Percentiles rank a stretch among this genome's conserved stretches.
These are phyloP conservation scores for Lampris megalopsis DNA, from an alignment of 2,113 vertebrate genomes.

Conservation along the genomic window DNA sequence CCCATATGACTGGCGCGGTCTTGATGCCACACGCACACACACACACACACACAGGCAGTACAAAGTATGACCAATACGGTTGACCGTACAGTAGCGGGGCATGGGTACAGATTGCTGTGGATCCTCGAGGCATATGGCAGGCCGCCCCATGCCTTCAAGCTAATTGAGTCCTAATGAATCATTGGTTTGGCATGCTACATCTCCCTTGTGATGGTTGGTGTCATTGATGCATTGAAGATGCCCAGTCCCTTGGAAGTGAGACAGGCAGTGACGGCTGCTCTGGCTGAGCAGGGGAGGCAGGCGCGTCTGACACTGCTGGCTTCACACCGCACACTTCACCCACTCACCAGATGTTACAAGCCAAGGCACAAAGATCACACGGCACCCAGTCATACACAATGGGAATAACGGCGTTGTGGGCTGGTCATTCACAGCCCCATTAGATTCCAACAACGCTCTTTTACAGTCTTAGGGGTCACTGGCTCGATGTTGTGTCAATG, in stretches of 20 bases:
- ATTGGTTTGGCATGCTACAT: conserved; percentile 72
- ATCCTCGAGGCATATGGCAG: conserved; percentile 76
- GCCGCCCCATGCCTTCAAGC: conserved; percentile 70
- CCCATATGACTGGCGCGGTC: too few species aligned
- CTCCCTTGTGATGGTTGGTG: conserved; percentile 72
- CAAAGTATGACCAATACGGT: conserved; percentile 43
- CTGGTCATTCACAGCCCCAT: conserved; percentile 62
- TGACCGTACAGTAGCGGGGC: conserved; percentile 50
- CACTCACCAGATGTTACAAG: conserved; percentile 71
- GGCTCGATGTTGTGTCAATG: conserved; percentile 37
- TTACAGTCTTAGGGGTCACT: conserved; percentile 23
- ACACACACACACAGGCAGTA: conserved; percentile 37
- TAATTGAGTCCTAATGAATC: conserved; percentile 83
- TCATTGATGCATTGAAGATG: conserved; percentile 74
- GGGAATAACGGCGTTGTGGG: conserved; percentile 65
- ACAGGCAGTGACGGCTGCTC: conserved; percentile 48
- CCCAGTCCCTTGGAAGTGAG: conserved; percentile 59
- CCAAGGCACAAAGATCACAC: conserved; percentile 49
- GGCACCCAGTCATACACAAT: conserved; percentile 54
- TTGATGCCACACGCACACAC: conserved; percentile 6
- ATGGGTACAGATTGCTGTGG: conserved; percentile 67
- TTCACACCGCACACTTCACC: conserved; percentile 52
- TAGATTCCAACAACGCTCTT: conserved; percentile 54
- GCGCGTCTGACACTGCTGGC: conserved; percentile 43
- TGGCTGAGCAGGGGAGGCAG: conserved; percentile 33